phyloP scores from a whole-genome alignment of 2,113 vertebrate species.

The Microcebus griseorufus region DNA sequence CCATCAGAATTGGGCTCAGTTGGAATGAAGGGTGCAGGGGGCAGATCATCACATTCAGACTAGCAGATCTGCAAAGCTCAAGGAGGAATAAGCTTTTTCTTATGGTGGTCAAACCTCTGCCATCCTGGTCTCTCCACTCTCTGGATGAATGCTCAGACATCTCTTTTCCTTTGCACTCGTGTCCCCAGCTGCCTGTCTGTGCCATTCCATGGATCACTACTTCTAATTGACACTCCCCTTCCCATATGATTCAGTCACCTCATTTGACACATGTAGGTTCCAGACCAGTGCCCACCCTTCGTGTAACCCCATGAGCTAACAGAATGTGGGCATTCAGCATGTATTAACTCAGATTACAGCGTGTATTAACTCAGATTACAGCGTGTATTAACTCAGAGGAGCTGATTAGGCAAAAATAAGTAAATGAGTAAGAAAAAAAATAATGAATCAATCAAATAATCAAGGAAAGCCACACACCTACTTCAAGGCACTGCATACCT shows the following conservation, averaged over 20 bases:
- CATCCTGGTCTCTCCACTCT: not conserved
- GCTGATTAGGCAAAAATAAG: not conserved
- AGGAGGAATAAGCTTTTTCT: not conserved
- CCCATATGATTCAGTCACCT: not conserved
- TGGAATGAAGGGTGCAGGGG: rapidly evolving
- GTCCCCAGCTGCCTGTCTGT: not conserved
- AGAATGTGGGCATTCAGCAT: not conserved
- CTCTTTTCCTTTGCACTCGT: not conserved
- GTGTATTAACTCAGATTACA: not conserved
- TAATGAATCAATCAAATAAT: not conserved
- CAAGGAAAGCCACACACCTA: not conserved
- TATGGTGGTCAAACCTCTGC: no score
- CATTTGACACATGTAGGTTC: not conserved
- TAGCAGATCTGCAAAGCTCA: not conserved
- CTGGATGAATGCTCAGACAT: not conserved
- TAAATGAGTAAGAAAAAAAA: not conserved
- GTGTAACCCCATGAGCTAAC: not conserved
- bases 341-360: not conserved
- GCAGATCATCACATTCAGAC: not conserved
- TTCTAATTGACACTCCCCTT: not conserved
- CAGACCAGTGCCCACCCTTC: not conserved
- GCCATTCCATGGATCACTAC: not conserved
- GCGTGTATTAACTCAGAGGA: not conserved
- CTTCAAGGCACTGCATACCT: not conserved
- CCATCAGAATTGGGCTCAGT: rapidly evolving